phyloP scores from a whole-genome alignment of 1,140 invertebrate species.

The Heliconius melpomene region DNA sequence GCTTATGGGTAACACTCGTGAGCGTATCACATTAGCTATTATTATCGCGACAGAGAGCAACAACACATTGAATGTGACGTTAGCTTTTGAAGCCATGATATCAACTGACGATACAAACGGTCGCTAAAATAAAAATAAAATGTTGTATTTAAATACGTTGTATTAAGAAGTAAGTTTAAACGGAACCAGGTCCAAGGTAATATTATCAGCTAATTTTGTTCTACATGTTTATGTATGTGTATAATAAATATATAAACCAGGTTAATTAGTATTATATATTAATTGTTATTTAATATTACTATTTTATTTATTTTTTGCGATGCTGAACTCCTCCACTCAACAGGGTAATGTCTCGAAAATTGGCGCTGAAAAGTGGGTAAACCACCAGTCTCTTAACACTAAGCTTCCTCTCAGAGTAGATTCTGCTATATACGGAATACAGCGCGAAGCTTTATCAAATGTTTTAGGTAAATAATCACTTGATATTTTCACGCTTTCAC shows the following conservation, averaged over 20 bases:
- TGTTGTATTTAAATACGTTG: conserved; percentile 12
- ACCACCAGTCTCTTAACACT: no score
- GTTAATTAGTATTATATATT: neutral
- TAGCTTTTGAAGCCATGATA: conserved; percentile 54
- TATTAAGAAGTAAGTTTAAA: conserved; percentile 8
- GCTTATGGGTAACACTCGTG: conserved; percentile 31
- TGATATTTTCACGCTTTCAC: no score
- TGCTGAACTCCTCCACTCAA: no score
- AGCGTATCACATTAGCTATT: conserved; percentile 34
- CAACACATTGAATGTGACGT: conserved; percentile 45
- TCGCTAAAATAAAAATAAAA: neutral
- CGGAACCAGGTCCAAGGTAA: conserved; percentile 14
- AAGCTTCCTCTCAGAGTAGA: no score
- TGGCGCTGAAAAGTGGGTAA: no score
- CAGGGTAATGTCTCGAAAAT: no score
- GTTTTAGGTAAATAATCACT: no score
- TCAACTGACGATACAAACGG: conserved; percentile 44
- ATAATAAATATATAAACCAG: neutral
- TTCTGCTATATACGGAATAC: neutral
- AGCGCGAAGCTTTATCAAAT: no score
- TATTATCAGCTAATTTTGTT: neutral
- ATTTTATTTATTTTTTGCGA: neutral
- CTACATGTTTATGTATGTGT: neutral
- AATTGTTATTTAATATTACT: neutral
- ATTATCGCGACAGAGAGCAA: conserved; percentile 39